Conservation (phyloP, 2,797 vertebrate species). For the Naso thynnoides region DNA sequence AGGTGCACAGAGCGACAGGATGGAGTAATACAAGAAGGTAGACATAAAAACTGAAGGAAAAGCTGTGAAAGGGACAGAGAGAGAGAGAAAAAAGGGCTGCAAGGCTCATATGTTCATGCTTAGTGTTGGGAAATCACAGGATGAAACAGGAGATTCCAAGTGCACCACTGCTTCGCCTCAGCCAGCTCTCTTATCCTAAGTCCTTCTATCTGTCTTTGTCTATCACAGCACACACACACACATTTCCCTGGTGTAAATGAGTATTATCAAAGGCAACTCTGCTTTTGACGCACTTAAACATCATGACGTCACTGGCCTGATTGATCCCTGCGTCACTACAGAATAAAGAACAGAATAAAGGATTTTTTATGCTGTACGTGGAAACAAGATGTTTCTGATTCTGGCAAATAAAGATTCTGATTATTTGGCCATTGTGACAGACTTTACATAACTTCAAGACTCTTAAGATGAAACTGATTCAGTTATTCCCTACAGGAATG, state of each 20-base stretch:
- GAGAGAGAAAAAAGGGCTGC: slow-evolving; percentile 11
- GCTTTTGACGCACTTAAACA: slow-evolving; percentile 60
- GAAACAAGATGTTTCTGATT: slow-evolving; percentile 19
- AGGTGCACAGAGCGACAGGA: slow-evolving; percentile 57
- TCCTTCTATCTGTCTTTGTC: slow-evolving; percentile 27
- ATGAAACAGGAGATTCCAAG: slow-evolving; percentile 60
- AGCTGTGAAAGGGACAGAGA: slow-evolving; percentile 19
- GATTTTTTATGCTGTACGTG: not conserved
- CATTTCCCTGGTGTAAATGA: slow-evolving; percentile 35
- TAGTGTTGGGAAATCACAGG: slow-evolving; percentile 70
- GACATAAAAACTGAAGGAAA: slow-evolving; percentile 49
- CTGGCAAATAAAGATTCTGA: slow-evolving; percentile 24
- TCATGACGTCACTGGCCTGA: slow-evolving; percentile 56
- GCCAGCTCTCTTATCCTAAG: slow-evolving; percentile 27
- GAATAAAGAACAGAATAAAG: slow-evolving; percentile 36
- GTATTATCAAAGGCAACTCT: slow-evolving; percentile 42
- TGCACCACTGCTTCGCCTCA: slow-evolving; percentile 34
- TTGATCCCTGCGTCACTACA: slow-evolving; percentile 39
- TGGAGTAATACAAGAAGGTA: slow-evolving; percentile 66
- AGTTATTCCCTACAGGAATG: slow-evolving; percentile 3
- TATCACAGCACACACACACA: slow-evolving; percentile 17
- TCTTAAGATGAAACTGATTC: slow-evolving; percentile 5
- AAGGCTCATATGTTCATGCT: slow-evolving; percentile 65
- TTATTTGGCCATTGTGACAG: slow-evolving; percentile 9
- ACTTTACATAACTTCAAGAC: slow-evolving; percentile 17